Percentiles rank a stretch among this genome's conserved stretches.
Evolutionary conservation across 2,113 vertebrate species (phyloP).

Genomic region (Laticauda laticaudata): DNA sequence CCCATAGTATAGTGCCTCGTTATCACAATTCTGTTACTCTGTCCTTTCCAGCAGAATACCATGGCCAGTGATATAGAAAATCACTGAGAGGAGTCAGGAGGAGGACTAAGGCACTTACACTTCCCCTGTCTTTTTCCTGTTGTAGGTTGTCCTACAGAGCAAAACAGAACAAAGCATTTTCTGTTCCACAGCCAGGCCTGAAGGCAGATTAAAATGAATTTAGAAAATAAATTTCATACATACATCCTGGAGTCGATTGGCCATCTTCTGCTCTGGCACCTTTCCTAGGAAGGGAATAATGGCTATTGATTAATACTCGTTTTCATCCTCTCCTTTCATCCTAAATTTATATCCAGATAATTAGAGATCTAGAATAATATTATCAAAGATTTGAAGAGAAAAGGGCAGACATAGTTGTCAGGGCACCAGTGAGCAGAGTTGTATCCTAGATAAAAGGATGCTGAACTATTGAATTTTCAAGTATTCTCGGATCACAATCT

Average conservation of each 20-base stretch:
- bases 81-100: not conserved
- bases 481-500: not conserved
- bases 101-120: not conserved
- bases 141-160: not conserved
- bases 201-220: not conserved
- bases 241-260: not conserved
- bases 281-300: not conserved
- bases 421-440: not conserved
- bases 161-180: not conserved
- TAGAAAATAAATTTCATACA: not conserved
- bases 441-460: not conserved
- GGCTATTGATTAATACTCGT: not conserved
- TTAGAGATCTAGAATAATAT: not conserved
- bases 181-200: not conserved
- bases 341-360: not conserved
- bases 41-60: not conserved
- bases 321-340: not conserved
- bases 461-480: not conserved
- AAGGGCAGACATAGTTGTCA: not conserved
- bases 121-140: not conserved
- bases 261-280: not conserved
- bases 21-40: not conserved
- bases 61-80: not conserved
- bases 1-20: not conserved
- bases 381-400: not conserved